Base-by-base conservation (phyloP, 2,113 vertebrate genomes). In the Gnathonemus echidnorhynchus region DNA sequence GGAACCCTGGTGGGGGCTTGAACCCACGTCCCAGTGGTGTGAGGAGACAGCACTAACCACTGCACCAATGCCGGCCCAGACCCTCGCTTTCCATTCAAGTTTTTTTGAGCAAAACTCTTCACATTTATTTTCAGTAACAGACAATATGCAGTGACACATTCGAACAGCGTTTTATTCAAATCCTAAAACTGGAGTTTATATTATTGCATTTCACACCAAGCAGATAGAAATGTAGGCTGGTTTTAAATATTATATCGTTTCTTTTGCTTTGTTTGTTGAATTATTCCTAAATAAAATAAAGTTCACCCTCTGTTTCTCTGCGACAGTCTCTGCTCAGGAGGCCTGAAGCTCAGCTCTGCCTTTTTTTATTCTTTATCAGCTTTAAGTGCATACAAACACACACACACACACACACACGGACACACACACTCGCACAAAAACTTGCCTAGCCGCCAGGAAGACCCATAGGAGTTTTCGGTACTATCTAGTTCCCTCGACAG, bases 361-460 rank as follows among this genome's bases (percentile, higher is more conserved):
- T 5, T 85, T 70, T 42, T 88, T 42, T 89, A 46, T 86, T 77
- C 58, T 70, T 66, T 24, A 45, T 62, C 52, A 24, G 56, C 35
- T 88, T 66, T 88, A 58, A 62, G 87, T 62, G 53, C 89, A 66
- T 52, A 89, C 89, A 89, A 58, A 90, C 86, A 74, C 53, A 87
- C 77, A 58, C 87, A 53, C 39, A 15, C 56, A 80, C 50, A 45
- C 58, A 46, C 84, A 35, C 70, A 42, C 48, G 45, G 66, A 48
- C 48, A 86, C 53, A 50, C 80, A 86, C 88, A 88, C 88, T 89
- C 58, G 87, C 89, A 80, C 91, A 90, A 91, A 91, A 92, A 93
- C 94, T 93, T 94, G 94, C 95, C 93, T 91, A 92, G 92, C 93
- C 93, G 94, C 95, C 95, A 95, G 58, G 89, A 93, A 94, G 95